Conservation (phyloP, 1,140 invertebrate genomes). For the Antheraea mylitta region DNA sequence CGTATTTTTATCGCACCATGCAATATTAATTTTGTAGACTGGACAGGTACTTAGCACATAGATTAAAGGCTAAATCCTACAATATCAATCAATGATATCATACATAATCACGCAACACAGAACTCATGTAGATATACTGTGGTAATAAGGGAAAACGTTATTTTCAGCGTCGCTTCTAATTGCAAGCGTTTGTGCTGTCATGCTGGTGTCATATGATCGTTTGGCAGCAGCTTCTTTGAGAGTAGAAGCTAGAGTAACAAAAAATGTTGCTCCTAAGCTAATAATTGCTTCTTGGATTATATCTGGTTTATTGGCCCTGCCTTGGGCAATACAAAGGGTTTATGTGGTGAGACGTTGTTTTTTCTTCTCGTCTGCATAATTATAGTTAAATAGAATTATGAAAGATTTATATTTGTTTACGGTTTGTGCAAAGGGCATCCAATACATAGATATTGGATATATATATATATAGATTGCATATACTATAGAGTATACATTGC, state of each 20-base stretch:
- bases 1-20: slow-evolving; percentile 1
- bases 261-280: slow-evolving; percentile 79
- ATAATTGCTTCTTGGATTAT: slow-evolving; percentile 84
- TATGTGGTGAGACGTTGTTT: slow-evolving; percentile 75
- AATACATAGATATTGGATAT: no score
- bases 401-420: no score
- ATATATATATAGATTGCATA: no score
- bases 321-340: slow-evolving; percentile 82
- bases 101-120: not conserved
- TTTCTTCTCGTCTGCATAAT: not conserved
- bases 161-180: slow-evolving; percentile 82
- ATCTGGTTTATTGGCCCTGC: slow-evolving; percentile 80
- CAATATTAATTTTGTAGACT: slow-evolving; percentile 1
- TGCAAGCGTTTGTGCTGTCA: slow-evolving; percentile 87
- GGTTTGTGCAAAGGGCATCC: no score
- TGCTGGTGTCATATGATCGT: slow-evolving; percentile 90
- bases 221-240: slow-evolving; percentile 89
- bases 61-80: slow-evolving; percentile 2
- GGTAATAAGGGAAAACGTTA: slow-evolving; percentile 2
- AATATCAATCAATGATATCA: slow-evolving; percentile 3
- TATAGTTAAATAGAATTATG: no score
- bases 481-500: no score
- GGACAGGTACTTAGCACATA: not conserved
- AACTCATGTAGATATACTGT: not conserved
- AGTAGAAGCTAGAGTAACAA: slow-evolving; percentile 82